phyloP scores from a whole-genome alignment of 2,888 invertebrate species.

The Monopis laevigella region DNA sequence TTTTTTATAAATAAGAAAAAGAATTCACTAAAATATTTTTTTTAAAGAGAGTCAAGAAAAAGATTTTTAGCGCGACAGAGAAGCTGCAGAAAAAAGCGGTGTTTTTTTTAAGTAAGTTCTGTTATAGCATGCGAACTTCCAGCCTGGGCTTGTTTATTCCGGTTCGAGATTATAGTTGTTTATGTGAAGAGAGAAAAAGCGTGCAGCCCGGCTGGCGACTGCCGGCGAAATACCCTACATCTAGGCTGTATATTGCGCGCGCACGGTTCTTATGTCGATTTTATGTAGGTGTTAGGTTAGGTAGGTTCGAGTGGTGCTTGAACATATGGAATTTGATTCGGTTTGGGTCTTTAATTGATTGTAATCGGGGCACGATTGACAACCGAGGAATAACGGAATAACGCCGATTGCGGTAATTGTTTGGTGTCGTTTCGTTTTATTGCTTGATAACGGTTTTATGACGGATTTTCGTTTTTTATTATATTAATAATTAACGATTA shows the following conservation, averaged over 20 bases:
- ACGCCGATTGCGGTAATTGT: too few relatives aligned
- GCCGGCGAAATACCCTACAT: conserved; percentile 51
- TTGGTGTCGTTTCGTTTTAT: too few relatives aligned
- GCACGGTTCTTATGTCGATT: conserved; percentile 9
- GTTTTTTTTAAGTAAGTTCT: conserved; percentile 24
- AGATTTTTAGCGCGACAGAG: conserved; percentile 37
- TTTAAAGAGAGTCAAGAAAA: conserved; percentile 23
- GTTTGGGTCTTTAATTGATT: conserved; percentile 4
- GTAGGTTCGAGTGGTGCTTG: conserved; percentile 7
- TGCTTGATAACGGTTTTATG: too few relatives aligned
- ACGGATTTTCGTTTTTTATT: too few relatives aligned
- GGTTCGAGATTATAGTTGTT: conserved; percentile 29
- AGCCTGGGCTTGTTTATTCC: conserved; percentile 56
- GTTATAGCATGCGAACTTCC: conserved; percentile 30
- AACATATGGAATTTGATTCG: too few relatives aligned
- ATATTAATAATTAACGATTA: too few relatives aligned
- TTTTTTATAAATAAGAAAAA: not conserved
- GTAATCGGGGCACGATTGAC: not conserved
- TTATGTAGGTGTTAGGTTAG: conserved; percentile 9
- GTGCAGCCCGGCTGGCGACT: conserved; percentile 61
- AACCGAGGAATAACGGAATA: too few relatives aligned
- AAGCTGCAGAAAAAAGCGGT: conserved; percentile 19
- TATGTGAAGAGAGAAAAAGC: conserved; percentile 38
- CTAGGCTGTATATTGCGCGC: conserved; percentile 49
- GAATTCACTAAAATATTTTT: conserved; percentile 1